Evolutionary conservation across 2,888 invertebrate genomes (phyloP), one percentile per base, ranked within the genome.

Genomic region (Drosophila dives): DNA sequence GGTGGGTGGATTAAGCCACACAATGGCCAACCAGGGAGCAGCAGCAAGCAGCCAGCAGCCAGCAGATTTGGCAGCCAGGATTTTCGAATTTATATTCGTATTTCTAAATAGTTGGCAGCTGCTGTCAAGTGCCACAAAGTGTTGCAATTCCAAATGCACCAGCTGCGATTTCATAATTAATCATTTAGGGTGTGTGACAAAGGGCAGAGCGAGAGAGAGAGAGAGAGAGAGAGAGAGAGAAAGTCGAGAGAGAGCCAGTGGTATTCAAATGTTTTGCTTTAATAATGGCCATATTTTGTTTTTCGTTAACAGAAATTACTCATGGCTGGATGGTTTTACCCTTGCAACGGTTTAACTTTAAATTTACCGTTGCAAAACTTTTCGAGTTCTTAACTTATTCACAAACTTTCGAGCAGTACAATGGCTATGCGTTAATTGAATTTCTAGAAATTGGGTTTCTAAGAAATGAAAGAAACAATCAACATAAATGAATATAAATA

Each of bases 141-240:
- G 61, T 69, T 80, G 56, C 80, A 66, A 70, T 51, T 68, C 61
- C 68, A 69, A 68, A 63, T 76, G 64, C 60, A 59, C 26, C 86
- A 80, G 81, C 77, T 80, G 81, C 66, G 81, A 83, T 77, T 77
- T 64, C 49, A 72, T 83, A 65, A 77, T 80, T 80, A 86, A 86
- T 83, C 55, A 66, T 26, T 36, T 26, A 8, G 23, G 10, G 20
- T 26, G n/a, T 45, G 36, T 20, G 38, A 38, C 38, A 63, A 15
- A 64, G 23, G 64, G 20, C 20, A 17, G 17, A 36, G 3, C 17
- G 12, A 5, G 38, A 20, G 12, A 6, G 8, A 54, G n/a, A 26
- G 5, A 23, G 8, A 12, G n/a, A 11, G 32, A 51, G 12, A 7
- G 20, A 23, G 12, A 48, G 48, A 10, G 8, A 45, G 20, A 29